Base-by-base conservation (phyloP, 2,113 vertebrate species). In the Lamprologus sp. region DNA sequence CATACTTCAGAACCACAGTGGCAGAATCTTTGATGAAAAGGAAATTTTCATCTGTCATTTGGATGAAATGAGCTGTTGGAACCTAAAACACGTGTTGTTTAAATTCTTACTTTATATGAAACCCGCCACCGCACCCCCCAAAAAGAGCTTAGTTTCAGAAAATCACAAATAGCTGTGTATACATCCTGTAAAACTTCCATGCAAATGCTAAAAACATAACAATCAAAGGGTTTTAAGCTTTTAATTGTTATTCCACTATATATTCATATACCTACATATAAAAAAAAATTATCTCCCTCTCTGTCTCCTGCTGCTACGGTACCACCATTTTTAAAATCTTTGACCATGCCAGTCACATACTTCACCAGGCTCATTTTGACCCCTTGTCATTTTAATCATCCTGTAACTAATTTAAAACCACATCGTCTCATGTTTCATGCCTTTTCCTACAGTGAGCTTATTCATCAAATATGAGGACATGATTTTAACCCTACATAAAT, bases 211-310 rank as follows among this genome's bases (percentile, higher is more conserved):
- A 60, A 31, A 60, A 4, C 56, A 60, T 19, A 60, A 60, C 56
- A 60, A 31, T 33, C 56, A 60, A 60, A 60, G 56, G 14, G 28
- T 60, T 60, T 33, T 33, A 33, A 33, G 28, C 58, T 60, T 60
- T 60, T 60, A 19, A 60, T 60, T 60, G 28, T 60, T 60, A 33
- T 33, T 60, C 58, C 58, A 60, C 58, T 60, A 60, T 33, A 60
- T 60, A 60, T 10, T 60, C 58, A 60, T 60, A 33, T 60, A 19
- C 28, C 1, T 60, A 33, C 8, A 60, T 33, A 7, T 33, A 33
- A 33, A 33, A 60, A 60, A 33, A 3, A 1, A 6, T 19, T 17
- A 60, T 60, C 28, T 33, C 56, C 14, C 5, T 60, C 56, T 60
- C 56, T 33, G 28, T 60, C 56, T 60, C 56, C 56, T 60, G 56